Evolutionary conservation across 2,797 vertebrate genomes (phyloP).

Genomic region (Lophotriccus pileatus): DNA sequence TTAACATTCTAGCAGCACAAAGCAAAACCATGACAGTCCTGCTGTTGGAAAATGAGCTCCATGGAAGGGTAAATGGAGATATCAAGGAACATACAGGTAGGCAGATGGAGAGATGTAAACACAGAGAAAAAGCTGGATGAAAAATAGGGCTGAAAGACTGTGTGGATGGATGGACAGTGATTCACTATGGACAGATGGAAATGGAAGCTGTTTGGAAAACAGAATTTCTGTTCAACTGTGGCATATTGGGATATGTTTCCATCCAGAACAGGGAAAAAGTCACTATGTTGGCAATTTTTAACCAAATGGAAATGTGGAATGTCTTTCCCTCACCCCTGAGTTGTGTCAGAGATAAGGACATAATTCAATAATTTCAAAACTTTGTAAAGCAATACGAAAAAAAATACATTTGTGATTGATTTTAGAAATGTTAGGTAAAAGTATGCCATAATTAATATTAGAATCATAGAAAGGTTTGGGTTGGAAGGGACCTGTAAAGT

Average conservation of each 20-base stretch:
- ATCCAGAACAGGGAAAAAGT: neutral
- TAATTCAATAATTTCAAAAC: neutral
- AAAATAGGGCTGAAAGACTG: conserved; percentile 45
- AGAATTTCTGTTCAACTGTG: conserved; percentile 28
- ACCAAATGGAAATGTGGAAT: neutral
- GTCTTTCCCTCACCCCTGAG: neutral
- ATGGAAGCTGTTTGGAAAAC: conserved; percentile 55
- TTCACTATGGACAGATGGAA: conserved; percentile 60
- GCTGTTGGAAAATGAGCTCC: conserved; percentile 15
- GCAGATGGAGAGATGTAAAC: conserved; percentile 53
- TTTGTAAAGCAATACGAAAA: neutral
- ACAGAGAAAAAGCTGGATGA: conserved; percentile 35
- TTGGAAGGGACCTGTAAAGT: neutral
- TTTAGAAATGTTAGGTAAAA: neutral
- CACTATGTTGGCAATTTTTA: neutral
- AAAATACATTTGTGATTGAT: neutral
- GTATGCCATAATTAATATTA: neutral
- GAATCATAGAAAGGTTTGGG: neutral
- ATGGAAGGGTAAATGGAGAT: conserved; percentile 45
- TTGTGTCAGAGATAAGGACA: neutral
- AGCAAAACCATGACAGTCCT: too few species aligned
- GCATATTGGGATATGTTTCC: neutral
- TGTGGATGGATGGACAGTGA: conserved; percentile 59
- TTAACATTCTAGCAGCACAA: too few species aligned
- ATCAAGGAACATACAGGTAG: conserved; percentile 37